Evolutionary conservation across 2,888 invertebrate species (phyloP), one percentile per base, ranked within the genome.

Genomic region (Sesamia inferens): DNA sequence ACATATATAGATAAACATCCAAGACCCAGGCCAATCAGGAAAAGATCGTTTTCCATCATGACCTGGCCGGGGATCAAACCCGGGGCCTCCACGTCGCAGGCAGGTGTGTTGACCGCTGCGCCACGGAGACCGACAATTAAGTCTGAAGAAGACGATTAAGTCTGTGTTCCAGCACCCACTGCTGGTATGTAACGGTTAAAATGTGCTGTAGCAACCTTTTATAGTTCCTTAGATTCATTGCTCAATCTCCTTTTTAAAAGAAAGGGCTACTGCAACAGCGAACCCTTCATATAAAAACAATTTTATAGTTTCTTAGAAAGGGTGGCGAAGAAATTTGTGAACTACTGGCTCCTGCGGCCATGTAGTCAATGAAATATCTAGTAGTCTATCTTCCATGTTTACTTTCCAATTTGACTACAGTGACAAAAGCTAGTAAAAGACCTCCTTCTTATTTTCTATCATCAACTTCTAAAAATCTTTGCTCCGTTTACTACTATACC

Each of bases 271-370:
- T 51, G 6, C 57, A 57, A 67, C 51, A 19, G 10, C 22, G 22
- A 19, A 69, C 63, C 59, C 58, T 31, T 54, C 48, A 31, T 44
- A 66, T 68, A 54, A 58, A 62, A 57, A 58, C 47, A 31, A 10
- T 81, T 84, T 84, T 76, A 83, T 71, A 44, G n/a, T 72, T 68
- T 24, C 48, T 73, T 62, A 42, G 64, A 44, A 68, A 71, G 78
- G 74, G 74, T 68, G 63, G 64, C 62, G 5, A 24, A 24, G 31
- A 39, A 72, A 78, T 72, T 78, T 78, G 74, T 76, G 76, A 67
- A 71, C 74, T 42, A 22, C 47, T 71, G 44, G 44, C 48, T 63
- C 68, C 47, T 47, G 13, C 14, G 14, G 47, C 47, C 63, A 16
- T 47, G 47, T 59, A 62, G 14, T 65, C 42, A 7, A 72, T 77